Percentiles rank a stretch among this genome's conserved stretches.
phyloP scores from a whole-genome alignment of 2,797 vertebrate species.

The Molossus molossus region DNA sequence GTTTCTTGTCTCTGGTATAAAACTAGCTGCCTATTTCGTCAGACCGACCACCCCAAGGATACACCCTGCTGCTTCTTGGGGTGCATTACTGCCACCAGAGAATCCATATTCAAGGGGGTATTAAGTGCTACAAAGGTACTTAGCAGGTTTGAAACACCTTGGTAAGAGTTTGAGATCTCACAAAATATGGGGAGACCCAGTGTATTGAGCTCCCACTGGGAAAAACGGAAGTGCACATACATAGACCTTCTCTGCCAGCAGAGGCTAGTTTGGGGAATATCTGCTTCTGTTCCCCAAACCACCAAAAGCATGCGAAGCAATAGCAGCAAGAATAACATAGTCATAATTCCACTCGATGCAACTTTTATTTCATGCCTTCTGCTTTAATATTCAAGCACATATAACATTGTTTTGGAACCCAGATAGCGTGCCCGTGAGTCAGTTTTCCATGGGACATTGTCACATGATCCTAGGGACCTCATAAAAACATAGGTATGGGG shows the following conservation, averaged over 20 bases:
- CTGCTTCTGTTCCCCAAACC: not conserved
- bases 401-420: not conserved
- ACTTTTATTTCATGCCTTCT: not conserved
- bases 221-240: not conserved
- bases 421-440: not conserved
- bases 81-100: not conserved
- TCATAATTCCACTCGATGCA: not conserved
- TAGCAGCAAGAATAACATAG: not conserved
- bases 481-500: not conserved
- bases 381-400: not conserved
- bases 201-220: not conserved
- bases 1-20: not conserved
- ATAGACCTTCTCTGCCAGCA: not conserved
- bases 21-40: conserved; percentile 46
- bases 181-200: not conserved
- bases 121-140: not conserved
- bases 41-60: not conserved
- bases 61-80: not conserved
- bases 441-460: not conserved
- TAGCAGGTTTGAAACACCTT: not conserved
- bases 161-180: not conserved
- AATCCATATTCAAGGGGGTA: not conserved
- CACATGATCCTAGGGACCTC: not conserved
- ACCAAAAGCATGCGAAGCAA: not conserved
- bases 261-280: not conserved